Conservation (phyloP, 1,140 invertebrate species). For the Reticulitermes speratus region DNA sequence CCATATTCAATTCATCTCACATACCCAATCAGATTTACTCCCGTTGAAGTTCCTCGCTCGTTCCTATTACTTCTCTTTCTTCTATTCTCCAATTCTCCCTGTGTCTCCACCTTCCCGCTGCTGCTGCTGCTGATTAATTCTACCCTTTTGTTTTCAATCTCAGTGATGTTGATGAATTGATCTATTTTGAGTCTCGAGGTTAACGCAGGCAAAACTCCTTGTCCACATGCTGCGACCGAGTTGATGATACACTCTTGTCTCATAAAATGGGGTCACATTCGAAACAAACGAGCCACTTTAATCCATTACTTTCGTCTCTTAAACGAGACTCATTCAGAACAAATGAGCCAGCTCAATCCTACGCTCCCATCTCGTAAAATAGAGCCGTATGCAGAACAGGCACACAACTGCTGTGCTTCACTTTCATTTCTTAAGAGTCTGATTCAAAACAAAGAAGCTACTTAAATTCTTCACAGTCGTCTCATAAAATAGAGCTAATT, state of each 20-base stretch:
- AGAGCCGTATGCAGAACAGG: too few species aligned
- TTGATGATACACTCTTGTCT: not conserved
- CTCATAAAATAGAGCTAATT: too few species aligned
- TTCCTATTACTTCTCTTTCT: not conserved
- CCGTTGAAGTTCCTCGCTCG: not conserved
- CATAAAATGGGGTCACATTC: not conserved
- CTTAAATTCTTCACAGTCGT: too few species aligned
- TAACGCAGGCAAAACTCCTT: constrained; percentile 13
- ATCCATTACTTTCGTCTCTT: too few species aligned
- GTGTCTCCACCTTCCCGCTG: not conserved
- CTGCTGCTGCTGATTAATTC: constrained; percentile 31
- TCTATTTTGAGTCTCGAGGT: constrained; percentile 18
- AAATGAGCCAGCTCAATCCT: too few species aligned
- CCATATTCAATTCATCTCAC: constrained; percentile 1
- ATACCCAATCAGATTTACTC: not conserved
- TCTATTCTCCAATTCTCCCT: not conserved
- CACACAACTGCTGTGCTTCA: too few species aligned
- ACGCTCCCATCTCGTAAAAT: too few species aligned
- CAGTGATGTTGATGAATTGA: constrained; percentile 31
- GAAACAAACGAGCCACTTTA: too few species aligned
- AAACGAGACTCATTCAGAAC: too few species aligned
- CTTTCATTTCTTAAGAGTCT: too few species aligned
- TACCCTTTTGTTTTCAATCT: constrained; percentile 28
- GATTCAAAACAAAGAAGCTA: too few species aligned
- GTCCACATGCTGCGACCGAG: constrained; percentile 1